Evolutionary conservation across 2,888 invertebrate species (phyloP).

Genomic region (Lochmaea crataegi): DNA sequence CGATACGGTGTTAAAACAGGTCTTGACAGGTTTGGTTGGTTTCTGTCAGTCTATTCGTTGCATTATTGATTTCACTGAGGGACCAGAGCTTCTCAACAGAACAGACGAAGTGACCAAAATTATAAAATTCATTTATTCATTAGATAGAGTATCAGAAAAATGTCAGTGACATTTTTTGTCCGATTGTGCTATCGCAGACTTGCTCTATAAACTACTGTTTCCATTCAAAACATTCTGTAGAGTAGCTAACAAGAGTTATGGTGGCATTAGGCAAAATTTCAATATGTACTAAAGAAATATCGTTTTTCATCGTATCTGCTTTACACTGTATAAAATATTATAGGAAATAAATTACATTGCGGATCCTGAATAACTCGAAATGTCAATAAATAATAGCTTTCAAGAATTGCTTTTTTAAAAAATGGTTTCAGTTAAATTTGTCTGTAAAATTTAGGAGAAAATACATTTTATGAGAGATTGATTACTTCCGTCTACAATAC

Average conservation of each 20-base stretch:
- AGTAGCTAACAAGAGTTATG: slow-evolving; percentile 55
- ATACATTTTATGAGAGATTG: slow-evolving; percentile 1
- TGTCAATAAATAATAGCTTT: slow-evolving; percentile 62
- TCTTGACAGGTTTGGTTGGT: too few species aligned
- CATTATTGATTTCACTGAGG: too few species aligned
- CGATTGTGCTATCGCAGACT: too few species aligned
- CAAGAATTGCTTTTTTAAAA: slow-evolving; percentile 56
- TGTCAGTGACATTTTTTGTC: too few species aligned
- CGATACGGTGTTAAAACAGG: too few species aligned
- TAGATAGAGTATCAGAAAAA: too few species aligned
- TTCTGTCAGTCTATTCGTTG: too few species aligned
- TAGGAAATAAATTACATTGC: slow-evolving; percentile 59
- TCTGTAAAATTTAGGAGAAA: slow-evolving; percentile 14
- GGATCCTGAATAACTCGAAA: slow-evolving; percentile 59
- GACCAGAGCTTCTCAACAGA: too few species aligned
- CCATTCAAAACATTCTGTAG: too few species aligned
- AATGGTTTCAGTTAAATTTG: slow-evolving; percentile 41
- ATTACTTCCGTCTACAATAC: slow-evolving; percentile 4
- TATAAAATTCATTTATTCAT: too few species aligned
- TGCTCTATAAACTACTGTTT: too few species aligned
- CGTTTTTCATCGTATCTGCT: slow-evolving; percentile 58
- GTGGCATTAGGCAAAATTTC: slow-evolving; percentile 61
- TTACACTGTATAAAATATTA: slow-evolving; percentile 62
- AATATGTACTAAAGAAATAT: slow-evolving; percentile 62
- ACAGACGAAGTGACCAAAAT: too few species aligned